Evolutionary conservation across 1,140 invertebrate species (phyloP), one percentile per base, ranked within the genome.

Genomic region (Drosophila micromelanica): DNA sequence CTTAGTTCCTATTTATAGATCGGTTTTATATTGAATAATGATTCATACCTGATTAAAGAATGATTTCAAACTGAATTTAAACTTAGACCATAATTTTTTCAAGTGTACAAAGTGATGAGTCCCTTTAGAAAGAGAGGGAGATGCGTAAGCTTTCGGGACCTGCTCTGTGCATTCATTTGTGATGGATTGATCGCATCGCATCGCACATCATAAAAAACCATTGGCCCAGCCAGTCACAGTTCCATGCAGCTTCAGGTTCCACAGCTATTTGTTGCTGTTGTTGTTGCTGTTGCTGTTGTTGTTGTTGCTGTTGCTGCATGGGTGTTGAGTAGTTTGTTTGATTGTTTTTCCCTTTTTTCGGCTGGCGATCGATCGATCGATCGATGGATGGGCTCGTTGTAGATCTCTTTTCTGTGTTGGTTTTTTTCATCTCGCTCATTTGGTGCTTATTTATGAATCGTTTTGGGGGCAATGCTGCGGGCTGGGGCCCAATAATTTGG

Each of bases 171-270:
- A 87, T 77, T 64, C 63, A 74, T 78, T 68, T 74, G 57, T 89
- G 84, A 89, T 89, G 76, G 84, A 89, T 89, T 89, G 84, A 89
- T 89, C 77, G 73, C 77, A 74, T 89, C 84, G 67, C 70, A 84
- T 89, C 65, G 84, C 84, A 89, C 84, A 89, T 89, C 80, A 89
- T 89, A 89, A 89, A 89, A 89, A 63, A 64, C 67, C 35, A 64
- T 59, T 43, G 42, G n/a, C 38, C 63, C 52, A 68, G 51, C 8
- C 45, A 52, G 67, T 71, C 59, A 57, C 68, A 64, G 32, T 60
- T 61, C 9, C 52, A 67, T 49, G 30, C 51, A 64, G 15, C 49
- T 76, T 17, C 48, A 62, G 30, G 20, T 69, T 52, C 72, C 45
- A 49, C 15, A 9, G 4, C 43, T 3, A 9, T 64, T 79, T 27